Evolutionary conservation across 2,113 vertebrate species (phyloP), one percentile per base, ranked within the genome.

Genomic region (Phalacrocorax pelagicus): DNA sequence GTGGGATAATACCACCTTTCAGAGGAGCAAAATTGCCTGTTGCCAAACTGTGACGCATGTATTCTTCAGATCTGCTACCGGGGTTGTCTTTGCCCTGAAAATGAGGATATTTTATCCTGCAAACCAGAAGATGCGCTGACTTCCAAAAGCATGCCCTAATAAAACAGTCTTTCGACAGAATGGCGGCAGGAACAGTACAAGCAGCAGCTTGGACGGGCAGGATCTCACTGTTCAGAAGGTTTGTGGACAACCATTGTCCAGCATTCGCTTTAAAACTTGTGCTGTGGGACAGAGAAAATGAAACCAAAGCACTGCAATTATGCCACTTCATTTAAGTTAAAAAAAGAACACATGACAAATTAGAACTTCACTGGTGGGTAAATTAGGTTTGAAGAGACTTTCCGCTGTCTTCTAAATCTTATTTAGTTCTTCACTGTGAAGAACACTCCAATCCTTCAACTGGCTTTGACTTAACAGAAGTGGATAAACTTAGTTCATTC

Each of bases 71-170:
- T 10, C 27, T 0, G 13, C 36, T 81, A 67, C 34, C 0, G 1
- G 79, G 21, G 47, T 27, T 11, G 2, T 15, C 38, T 89, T 54
- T 88, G 57, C 40, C 55, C 51, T 67, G 27, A 59, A 91, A 59
- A 81, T 0, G 2, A 67, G 57, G 5, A 17, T 8, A 2, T 74
- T 66, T 59, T 49, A 66, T 46, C 21, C 51, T 84, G 69, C 19
- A 67, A 71, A 51, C 12, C 32, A 84, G n/a, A 84, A 73, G 32
- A 66, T 0, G 0, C 6, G 17, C 49, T 26, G 6, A 62, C 19
- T 67, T 67, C 57, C 65, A 79, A 51, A 85, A 67, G 18, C 14
- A 36, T 5, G 15, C 16, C 29, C 46, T 36, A 62, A 62, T 20
- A 69, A 30, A 67, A 66, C 8, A 10, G 6, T 2, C 44, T 70